Evolutionary conservation across 2,797 vertebrate species (phyloP).

Genomic region (Leptatherina wallacei): DNA sequence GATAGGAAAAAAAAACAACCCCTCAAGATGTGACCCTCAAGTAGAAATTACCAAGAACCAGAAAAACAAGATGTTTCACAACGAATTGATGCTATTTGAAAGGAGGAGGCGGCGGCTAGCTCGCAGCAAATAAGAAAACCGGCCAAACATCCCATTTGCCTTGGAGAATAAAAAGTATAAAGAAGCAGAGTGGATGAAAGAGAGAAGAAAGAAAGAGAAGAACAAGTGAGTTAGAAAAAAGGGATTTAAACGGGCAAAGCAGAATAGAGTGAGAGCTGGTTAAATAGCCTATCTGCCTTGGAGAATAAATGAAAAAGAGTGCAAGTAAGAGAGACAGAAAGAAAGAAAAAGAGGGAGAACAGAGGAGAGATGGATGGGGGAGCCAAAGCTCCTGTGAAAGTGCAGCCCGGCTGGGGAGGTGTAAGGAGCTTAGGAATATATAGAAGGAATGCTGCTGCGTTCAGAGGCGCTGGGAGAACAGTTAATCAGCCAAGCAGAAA

Average conservation of each 20-base stretch:
- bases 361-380: slow-evolving; percentile 49
- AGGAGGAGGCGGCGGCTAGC: background rate
- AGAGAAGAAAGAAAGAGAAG: slow-evolving; percentile 17
- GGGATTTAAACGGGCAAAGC: slow-evolving; percentile 34
- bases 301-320: slow-evolving; percentile 51
- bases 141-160: slow-evolving; percentile 27
- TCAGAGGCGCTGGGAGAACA: slow-evolving; percentile 65
- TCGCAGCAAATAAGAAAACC: slow-evolving; percentile 10
- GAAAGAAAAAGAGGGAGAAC: slow-evolving; percentile 24
- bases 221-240: slow-evolving; percentile 18
- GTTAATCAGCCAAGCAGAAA: slow-evolving; percentile 78
- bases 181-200: slow-evolving; percentile 15
- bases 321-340: slow-evolving; percentile 11
- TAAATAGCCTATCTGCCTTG: slow-evolving; percentile 48
- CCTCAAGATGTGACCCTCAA: background rate
- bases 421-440: slow-evolving; percentile 78
- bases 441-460: slow-evolving; percentile 54
- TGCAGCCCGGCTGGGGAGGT: slow-evolving; percentile 61
- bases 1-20: no score
- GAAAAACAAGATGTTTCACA: slow-evolving; percentile 6
- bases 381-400: slow-evolving; percentile 67
- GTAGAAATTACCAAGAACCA: background rate
- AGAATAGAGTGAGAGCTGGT: slow-evolving; percentile 32
- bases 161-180: slow-evolving; percentile 32
- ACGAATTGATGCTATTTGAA: background rate